Conservation (phyloP, 2,888 invertebrate genomes). For the Morinoia aosen region DNA sequence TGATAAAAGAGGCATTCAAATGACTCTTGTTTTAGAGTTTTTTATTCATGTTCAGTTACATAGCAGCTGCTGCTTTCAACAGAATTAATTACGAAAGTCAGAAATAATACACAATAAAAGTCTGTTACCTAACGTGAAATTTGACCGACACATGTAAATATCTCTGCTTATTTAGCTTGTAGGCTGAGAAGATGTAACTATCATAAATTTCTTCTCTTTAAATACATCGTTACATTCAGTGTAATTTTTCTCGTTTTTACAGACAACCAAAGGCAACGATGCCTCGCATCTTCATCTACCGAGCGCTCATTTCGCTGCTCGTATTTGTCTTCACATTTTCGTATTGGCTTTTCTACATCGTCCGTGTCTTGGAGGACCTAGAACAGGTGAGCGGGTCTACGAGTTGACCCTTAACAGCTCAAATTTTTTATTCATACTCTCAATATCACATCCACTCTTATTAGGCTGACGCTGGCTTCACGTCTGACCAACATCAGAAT, state of each 20-base stretch:
- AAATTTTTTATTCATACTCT: no score
- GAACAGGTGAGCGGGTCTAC: conserved; percentile 58
- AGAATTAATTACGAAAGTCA: no score
- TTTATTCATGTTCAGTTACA: no score
- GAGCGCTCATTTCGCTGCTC: conserved; percentile 89
- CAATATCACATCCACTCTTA: no score
- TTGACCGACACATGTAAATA: not conserved
- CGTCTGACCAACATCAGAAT: no score
- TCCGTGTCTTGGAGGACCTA: conserved; percentile 77
- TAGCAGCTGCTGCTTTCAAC: no score
- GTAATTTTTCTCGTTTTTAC: conserved; percentile 23
- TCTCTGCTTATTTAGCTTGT: not conserved
- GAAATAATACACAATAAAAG: no score
- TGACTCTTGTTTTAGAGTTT: no score
- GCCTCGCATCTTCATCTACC: conserved; percentile 91
- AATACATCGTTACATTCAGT: not conserved
- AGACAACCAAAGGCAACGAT: conserved; percentile 80
- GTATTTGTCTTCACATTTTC: conserved; percentile 93
- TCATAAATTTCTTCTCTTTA: not conserved
- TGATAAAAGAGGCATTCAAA: no score
- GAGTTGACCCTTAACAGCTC: no score
- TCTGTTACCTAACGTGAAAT: not conserved
- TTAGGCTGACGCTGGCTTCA: no score
- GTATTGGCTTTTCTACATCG: conserved; percentile 98
- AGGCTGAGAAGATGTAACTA: not conserved